Evolutionary conservation across 37 sponge, comb jelly and placozoan genomes (phyloP).

Genomic region (Theonella swinhoei): DNA sequence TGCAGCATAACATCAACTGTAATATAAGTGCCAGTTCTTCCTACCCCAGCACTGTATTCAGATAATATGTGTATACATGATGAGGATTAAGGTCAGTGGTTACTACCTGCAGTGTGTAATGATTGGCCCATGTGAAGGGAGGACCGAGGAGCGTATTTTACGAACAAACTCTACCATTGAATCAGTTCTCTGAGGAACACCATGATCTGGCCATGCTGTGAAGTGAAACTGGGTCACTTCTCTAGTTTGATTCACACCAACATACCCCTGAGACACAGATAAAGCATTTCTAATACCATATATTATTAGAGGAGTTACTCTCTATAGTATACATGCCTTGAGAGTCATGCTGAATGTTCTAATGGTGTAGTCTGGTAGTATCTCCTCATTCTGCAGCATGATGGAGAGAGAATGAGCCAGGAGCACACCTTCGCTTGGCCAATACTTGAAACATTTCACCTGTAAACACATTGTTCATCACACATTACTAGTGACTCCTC

Average conservation of each 20-base stretch:
- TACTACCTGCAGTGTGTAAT: conserved; percentile 86
- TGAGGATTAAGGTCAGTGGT: background rate
- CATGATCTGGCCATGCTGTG: conserved; percentile 83
- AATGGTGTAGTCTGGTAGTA: conserved; percentile 69
- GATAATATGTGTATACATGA: background rate
- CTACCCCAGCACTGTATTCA: conserved; percentile 73
- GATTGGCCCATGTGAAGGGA: conserved; percentile 49
- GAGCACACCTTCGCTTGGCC: conserved; percentile 51
- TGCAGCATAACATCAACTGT: conserved; percentile 54
- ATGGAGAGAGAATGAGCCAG: conserved; percentile 21
- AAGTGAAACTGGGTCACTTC: conserved; percentile 87
- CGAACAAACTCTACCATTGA: conserved; percentile 78
- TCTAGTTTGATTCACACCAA: conserved; percentile 25
- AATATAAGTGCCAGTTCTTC: conserved; percentile 84
- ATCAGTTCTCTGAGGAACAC: conserved; percentile 60
- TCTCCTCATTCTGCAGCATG: conserved; percentile 24
- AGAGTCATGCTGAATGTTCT: conserved; percentile 45
- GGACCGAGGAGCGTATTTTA: conserved; percentile 63
- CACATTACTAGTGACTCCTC: background rate
- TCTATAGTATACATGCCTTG: background rate
- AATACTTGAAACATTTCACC: conserved; percentile 76
- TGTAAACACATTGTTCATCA: background rate
- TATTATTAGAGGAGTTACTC: no score
- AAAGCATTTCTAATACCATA: background rate
- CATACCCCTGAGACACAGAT: background rate